Conservation (phyloP, 2,797 vertebrate genomes). For the Sebastes nivosus region DNA sequence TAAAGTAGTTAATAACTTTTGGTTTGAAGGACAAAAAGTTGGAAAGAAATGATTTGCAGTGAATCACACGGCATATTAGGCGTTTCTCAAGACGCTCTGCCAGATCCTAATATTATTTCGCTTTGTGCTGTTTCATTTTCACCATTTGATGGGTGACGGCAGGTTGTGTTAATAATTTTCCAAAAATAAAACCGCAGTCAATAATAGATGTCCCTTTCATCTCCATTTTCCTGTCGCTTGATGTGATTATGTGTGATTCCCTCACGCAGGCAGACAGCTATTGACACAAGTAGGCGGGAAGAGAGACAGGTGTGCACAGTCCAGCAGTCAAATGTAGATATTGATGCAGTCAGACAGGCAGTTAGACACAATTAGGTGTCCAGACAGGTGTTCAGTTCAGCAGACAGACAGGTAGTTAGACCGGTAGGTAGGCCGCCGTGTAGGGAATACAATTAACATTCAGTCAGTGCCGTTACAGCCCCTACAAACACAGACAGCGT, state of each 20-base stretch:
- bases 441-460: constrained; percentile 51
- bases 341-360: constrained; percentile 25
- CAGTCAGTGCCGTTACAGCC: constrained; percentile 24
- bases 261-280: background rate
- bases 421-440: background rate
- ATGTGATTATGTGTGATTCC: constrained; percentile 16
- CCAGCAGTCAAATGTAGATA: constrained; percentile 1
- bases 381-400: constrained; percentile 29
- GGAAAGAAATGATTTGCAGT: background rate
- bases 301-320: constrained; percentile 3
- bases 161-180: background rate
- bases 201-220: background rate
- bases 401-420: constrained; percentile 16
- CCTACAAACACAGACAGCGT: constrained; percentile 49
- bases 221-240: background rate
- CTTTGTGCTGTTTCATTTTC: constrained; percentile 10
- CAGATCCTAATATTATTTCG: background rate
- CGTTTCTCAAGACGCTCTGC: background rate
- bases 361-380: constrained; percentile 19
- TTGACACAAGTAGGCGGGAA: background rate
- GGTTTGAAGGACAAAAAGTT: constrained; percentile 34
- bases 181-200: constrained; percentile 5
- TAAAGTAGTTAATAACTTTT: constrained; percentile 26
- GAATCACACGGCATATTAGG: background rate
- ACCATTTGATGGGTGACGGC: constrained; percentile 1